Evolutionary conservation across 2,113 vertebrate genomes (phyloP).

Genomic region (Notarius lentiginosus): DNA sequence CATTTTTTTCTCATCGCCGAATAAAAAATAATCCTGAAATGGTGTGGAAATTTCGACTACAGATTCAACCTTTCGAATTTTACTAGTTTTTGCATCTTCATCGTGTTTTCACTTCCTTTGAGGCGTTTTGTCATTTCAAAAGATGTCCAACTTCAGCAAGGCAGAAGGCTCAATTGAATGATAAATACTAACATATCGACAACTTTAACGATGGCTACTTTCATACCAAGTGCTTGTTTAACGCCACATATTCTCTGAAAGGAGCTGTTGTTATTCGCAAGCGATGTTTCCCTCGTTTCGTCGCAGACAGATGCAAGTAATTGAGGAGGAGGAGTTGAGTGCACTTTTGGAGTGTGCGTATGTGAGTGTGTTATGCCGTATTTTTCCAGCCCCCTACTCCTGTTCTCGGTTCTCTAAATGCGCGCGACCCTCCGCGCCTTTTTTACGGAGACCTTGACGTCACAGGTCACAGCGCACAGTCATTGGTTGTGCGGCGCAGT

Average conservation of each 20-base stretch:
- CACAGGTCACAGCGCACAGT: constrained; percentile 78
- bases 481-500: constrained; percentile 81
- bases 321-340: constrained; percentile 76
- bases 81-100: constrained; percentile 49
- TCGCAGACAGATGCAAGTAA: constrained; percentile 70
- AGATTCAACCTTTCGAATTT: constrained; percentile 36
- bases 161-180: constrained; percentile 5
- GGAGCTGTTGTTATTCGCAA: constrained; percentile 58
- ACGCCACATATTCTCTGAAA: constrained; percentile 25
- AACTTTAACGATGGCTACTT: not conserved
- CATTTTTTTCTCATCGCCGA: constrained; percentile 49
- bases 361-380: constrained; percentile 62
- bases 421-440: constrained; percentile 87
- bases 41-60: constrained; percentile 26
- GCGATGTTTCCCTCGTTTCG: constrained; percentile 59
- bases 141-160: constrained; percentile 39
- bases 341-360: constrained; percentile 71
- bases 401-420: constrained; percentile 80
- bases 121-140: constrained; percentile 48
- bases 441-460: constrained; percentile 91
- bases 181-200: not conserved
- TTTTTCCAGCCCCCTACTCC: constrained; percentile 68
- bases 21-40: constrained; percentile 48
- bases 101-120: constrained; percentile 44
- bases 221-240: not conserved